These are phyloP conservation scores for Sthenelais limicola DNA, from an alignment of 2,888 invertebrate species.

Conservation along the genomic window DNA sequence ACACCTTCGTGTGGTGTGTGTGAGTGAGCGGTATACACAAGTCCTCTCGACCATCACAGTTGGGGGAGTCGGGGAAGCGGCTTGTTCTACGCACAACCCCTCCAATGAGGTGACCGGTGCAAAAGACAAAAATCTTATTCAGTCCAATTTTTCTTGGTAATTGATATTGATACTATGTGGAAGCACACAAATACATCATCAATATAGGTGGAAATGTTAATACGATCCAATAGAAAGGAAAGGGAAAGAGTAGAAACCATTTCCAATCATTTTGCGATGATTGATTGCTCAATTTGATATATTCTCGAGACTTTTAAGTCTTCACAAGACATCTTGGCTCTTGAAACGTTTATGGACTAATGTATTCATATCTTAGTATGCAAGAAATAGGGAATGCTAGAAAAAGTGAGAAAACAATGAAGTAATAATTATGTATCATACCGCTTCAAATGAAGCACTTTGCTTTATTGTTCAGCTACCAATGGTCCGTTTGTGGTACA, in stretches of 20 bases:
- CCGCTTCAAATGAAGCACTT: slow-evolving; percentile 38
- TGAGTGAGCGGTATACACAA: neutral
- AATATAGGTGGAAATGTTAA: neutral
- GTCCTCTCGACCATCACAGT: too few relatives aligned
- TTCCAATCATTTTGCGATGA: neutral
- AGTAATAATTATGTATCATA: slow-evolving; percentile 22
- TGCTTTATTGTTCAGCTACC: slow-evolving; percentile 39
- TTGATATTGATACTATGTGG: neutral
- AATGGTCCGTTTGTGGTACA: slow-evolving; percentile 37
- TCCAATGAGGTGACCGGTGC: slow-evolving; percentile 29
- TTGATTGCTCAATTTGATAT: too few relatives aligned
- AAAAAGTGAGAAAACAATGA: neutral
- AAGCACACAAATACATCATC: neutral
- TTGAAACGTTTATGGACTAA: too few relatives aligned
- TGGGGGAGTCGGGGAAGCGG: neutral
- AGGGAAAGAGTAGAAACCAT: neutral
- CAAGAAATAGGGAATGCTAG: neutral
- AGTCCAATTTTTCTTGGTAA: slow-evolving; percentile 8
- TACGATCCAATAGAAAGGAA: neutral
- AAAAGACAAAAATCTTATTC: slow-evolving; percentile 37
- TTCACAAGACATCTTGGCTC: too few relatives aligned
- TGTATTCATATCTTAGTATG: too few relatives aligned
- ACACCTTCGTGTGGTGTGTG: neutral
- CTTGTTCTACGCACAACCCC: slow-evolving; percentile 14
- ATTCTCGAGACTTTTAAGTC: too few relatives aligned